Evolutionary conservation across 2,888 invertebrate genomes (phyloP), one percentile per base, ranked within the genome.

Genomic region (Cephalotes varians): DNA sequence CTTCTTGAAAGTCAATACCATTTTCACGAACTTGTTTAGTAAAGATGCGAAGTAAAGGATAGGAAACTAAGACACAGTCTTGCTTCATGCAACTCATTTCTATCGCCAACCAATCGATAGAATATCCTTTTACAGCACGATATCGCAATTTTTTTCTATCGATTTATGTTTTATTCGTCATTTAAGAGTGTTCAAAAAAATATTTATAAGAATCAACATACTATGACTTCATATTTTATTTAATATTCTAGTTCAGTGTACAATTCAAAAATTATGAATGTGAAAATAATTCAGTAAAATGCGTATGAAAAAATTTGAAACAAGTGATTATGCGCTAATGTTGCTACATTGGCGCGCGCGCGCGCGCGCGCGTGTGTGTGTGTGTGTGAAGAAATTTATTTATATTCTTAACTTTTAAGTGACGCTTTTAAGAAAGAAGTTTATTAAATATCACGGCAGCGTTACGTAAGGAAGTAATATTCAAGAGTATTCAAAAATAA

Each of bases 1-100:
- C 74, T 79, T 84, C 74, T 82, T 74, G 40, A 60, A 85, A 82
- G 79, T 74, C 77, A 77, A 84, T 76, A 56, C 67, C 54, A 71
- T 81, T 77, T 81, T 77, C 77, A 51, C 85, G 69, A 69, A 72
- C 74, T 74, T 60, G 69, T 69, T 65, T 69, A 71, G 54, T 40
- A 44, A 21, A 49, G 44, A 62, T 37, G 25, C 56, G 74, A n/a
- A 58, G n/a, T 37, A 56, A 40, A 58, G 10, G 71, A 65, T 73
- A 64, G 31, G 15, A 44, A 62, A n/a, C 49, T 69, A 51, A 73
- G 12, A 25, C 40, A 54, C 40, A 56, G 62, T 21, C 31, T 76
- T 51, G 28, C 37, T 25, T 37, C 67, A 51, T 25, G 56, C 28
- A 31, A 44, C 34, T 79, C 34, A 44, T 56, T 65, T 40, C 21